These are phyloP conservation scores for Arion vulgaris DNA, from an alignment of 1,140 invertebrate species.

Conservation along the genomic window DNA sequence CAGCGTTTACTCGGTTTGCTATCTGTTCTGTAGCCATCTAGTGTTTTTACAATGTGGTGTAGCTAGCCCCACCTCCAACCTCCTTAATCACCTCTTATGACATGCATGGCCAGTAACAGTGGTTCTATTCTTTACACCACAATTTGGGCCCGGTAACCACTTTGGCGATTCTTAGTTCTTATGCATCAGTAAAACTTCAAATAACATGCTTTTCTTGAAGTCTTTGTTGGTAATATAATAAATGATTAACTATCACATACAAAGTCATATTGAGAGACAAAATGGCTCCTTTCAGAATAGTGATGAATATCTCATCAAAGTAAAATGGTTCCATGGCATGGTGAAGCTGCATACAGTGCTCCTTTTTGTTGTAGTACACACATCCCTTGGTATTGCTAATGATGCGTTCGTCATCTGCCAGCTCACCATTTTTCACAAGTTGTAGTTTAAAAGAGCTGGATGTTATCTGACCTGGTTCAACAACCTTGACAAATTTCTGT, in stretches of 20 bases:
- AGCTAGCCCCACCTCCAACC: too few relatives aligned
- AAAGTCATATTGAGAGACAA: constrained; percentile 24
- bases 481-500: constrained; percentile 37
- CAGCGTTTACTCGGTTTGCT: too few relatives aligned
- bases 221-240: not conserved
- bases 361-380: constrained; percentile 34
- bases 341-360: constrained; percentile 22
- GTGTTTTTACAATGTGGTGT: too few relatives aligned
- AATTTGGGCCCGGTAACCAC: too few relatives aligned
- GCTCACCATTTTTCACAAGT: not conserved
- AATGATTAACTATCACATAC: constrained; percentile 29
- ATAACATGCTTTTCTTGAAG: too few relatives aligned
- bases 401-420: constrained; percentile 20
- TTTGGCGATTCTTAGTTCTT: too few relatives aligned
- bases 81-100: too few relatives aligned
- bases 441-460: constrained; percentile 24
- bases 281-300: constrained; percentile 27
- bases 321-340: constrained; percentile 38
- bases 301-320: constrained; percentile 23
- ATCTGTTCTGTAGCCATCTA: too few relatives aligned
- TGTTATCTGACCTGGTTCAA: constrained; percentile 39
- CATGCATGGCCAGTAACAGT: too few relatives aligned
- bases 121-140: too few relatives aligned
- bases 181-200: too few relatives aligned
- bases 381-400: constrained; percentile 20